Base-by-base conservation (phyloP, 2,113 vertebrate species). In the Neotoma lepida region DNA sequence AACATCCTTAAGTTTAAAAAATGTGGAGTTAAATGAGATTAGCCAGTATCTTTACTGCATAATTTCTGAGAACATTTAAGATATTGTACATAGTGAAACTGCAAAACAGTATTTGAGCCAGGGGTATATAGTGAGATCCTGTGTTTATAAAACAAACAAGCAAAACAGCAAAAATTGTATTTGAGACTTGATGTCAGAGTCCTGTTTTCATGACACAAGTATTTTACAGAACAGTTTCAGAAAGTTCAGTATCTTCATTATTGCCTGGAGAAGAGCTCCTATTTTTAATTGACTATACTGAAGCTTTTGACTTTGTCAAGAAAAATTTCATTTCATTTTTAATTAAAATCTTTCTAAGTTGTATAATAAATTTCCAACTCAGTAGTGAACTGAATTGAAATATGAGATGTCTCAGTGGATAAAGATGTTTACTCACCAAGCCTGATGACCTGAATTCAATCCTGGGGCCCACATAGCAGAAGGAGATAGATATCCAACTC, bases 291-390 rank as follows among this genome's bases (percentile, higher is more conserved):
- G 70, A 86, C 46, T 89, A 2, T 88, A 87, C 82, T 70, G 66
- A 91, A 88, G 54, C 68, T 56, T 96, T 94, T 92, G 92, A 35
- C 56, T 95, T 81, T 92, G 91, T 84, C 70, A 85, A 76, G 66
- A 73, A 30, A 46, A 13, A 82, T 95, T 97, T 95, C 66, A 51
- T 94, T 96, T 94, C 20, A 49, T 93, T 95, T 95, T 96, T 58
- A 82, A 87, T 93, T 96, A 85, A 90, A 95, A 90, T 95, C 17
- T 93, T 96, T 94, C 49, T 85, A 92, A 88, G 86, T 94, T 95
- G 66, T 88, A 66, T 6, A 71, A 51, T 74, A 82, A 56, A 90
- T 93, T 89, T 93, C 9, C 76, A 58, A 66, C 5, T 95, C 94
- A 91, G 46, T 58, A 84, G 54, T 94, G 68, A 80, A 68, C 51